Evolutionary conservation across 92 coral and sea anemone species (phyloP).

Genomic region (Palythoa grandis): DNA sequence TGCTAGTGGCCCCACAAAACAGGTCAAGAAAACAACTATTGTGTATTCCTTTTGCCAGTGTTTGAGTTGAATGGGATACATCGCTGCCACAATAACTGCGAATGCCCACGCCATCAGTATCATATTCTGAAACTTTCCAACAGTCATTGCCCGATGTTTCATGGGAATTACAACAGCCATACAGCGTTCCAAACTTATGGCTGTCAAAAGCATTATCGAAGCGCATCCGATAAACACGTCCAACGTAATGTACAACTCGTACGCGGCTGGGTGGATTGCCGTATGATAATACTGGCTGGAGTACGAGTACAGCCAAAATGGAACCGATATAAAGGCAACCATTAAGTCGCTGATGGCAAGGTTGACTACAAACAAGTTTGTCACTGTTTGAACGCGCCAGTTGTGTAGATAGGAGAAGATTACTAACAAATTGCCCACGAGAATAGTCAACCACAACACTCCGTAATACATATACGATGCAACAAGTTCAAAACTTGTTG

Average conservation of each 20-base stretch:
- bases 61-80: constrained; percentile 76
- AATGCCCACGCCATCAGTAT: constrained; percentile 75
- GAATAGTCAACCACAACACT: constrained; percentile 56
- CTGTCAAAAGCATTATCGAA: constrained; percentile 84
- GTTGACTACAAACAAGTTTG: constrained; percentile 79
- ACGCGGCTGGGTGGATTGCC: constrained; percentile 54
- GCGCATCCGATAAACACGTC: constrained; percentile 93
- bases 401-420: constrained; percentile 74
- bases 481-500: constrained; percentile 23
- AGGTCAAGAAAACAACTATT: constrained; percentile 53
- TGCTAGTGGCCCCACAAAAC: constrained; percentile 73
- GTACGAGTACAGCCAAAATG: constrained; percentile 79
- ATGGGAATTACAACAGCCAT: constrained; percentile 85
- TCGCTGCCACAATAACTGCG: constrained; percentile 70
- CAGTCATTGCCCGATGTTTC: constrained; percentile 75
- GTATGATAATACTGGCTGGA: constrained; percentile 50
- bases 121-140: constrained; percentile 59
- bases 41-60: constrained; percentile 83
- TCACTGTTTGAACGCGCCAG: constrained; percentile 78
- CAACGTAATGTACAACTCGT: constrained; percentile 77
- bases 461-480: constrained; percentile 60
- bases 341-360: constrained; percentile 82
- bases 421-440: constrained; percentile 77
- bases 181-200: constrained; percentile 90
- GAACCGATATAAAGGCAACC: constrained; percentile 83